These are phyloP conservation scores for Ochlodes sylvanus DNA, from an alignment of 2,888 invertebrate genomes.

Conservation along the genomic window DNA sequence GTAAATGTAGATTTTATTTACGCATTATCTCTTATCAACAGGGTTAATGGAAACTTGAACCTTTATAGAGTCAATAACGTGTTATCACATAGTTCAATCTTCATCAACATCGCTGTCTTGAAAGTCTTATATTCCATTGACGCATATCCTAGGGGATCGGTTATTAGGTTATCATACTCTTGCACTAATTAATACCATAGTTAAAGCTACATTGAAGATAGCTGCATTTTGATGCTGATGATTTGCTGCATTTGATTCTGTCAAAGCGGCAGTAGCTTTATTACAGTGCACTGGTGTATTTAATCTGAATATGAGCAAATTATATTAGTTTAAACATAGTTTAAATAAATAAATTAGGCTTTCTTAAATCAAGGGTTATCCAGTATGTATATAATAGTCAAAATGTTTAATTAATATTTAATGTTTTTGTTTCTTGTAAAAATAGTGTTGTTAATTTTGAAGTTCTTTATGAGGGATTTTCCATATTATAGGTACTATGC, in stretches of 20 bases:
- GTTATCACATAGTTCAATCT: constrained; percentile 50
- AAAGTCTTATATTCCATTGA: constrained; percentile 61
- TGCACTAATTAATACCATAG: constrained; percentile 62
- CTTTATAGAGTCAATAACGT: constrained; percentile 58
- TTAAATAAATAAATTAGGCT: too few relatives aligned
- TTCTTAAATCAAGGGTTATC: too few relatives aligned
- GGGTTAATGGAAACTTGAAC: constrained; percentile 70
- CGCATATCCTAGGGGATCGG: constrained; percentile 63
- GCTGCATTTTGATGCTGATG: constrained; percentile 4
- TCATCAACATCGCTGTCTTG: constrained; percentile 48
- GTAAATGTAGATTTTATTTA: constrained; percentile 14
- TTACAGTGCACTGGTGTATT: constrained; percentile 16
- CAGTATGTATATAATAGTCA: too few relatives aligned
- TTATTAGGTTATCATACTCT: constrained; percentile 65
- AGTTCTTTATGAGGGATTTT: neutral
- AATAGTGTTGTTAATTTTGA: neutral
- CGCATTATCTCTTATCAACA: constrained; percentile 51
- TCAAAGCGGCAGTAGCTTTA: constrained; percentile 7
- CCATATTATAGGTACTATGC: neutral
- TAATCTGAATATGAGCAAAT: neutral
- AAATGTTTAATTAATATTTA: too few relatives aligned
- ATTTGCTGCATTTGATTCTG: constrained; percentile 3
- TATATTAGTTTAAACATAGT: too few relatives aligned
- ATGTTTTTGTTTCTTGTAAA: too few relatives aligned
- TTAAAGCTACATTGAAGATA: constrained; percentile 36